phyloP scores from a whole-genome alignment of 2,888 invertebrate species.

The Diaphora mendica region DNA sequence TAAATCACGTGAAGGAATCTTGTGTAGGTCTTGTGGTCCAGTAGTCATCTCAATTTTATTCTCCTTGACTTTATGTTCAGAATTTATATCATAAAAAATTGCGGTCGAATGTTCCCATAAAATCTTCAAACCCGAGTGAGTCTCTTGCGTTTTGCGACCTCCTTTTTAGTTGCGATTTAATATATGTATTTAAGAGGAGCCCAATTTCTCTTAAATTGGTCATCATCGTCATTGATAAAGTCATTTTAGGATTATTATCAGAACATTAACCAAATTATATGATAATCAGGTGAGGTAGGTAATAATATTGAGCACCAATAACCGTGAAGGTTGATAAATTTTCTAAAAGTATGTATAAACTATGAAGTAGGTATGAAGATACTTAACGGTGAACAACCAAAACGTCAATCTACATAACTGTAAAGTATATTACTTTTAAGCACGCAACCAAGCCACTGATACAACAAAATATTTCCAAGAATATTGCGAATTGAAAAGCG shows the following conservation, averaged over 20 bases:
- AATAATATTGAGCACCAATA: not conserved
- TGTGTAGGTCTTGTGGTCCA: not conserved
- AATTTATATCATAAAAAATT: conserved; percentile 21
- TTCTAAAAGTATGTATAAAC: not conserved
- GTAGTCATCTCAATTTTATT: conserved; percentile 13
- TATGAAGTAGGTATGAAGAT: not conserved
- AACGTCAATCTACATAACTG: not conserved
- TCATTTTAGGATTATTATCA: conserved; percentile 59
- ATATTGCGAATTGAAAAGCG: conserved; percentile 66
- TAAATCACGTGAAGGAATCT: not conserved
- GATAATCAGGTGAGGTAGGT: not conserved
- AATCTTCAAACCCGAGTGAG: conserved; percentile 50
- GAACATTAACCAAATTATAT: not conserved
- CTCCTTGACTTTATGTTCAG: conserved; percentile 20
- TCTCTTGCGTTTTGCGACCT: conserved; percentile 42
- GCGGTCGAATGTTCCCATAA: conserved; percentile 32
- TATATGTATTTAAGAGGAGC: conserved; percentile 60
- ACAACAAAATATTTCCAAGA: conserved; percentile 55
- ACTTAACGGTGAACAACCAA: not conserved
- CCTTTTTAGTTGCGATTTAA: conserved; percentile 53
- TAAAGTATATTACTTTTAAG: conserved; percentile 3
- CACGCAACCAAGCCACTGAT: conserved; percentile 29
- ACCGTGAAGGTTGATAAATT: not conserved
- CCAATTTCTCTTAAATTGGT: conserved; percentile 59
- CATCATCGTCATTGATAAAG: conserved; percentile 61